Conservation (phyloP, 2,888 invertebrate genomes). For the Heteropelma amictum region DNA sequence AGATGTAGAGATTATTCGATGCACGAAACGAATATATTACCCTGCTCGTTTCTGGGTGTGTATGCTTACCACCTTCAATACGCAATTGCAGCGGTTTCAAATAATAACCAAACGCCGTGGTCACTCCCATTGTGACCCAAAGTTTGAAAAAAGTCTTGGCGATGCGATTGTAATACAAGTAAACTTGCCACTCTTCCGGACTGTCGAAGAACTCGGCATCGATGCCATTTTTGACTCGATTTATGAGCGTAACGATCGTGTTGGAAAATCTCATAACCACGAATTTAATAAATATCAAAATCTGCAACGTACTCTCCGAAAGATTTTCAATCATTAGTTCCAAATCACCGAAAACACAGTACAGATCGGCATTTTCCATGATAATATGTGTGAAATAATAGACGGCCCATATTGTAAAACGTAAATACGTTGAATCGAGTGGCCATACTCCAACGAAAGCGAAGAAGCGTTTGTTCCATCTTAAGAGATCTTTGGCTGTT, state of each 20-base stretch:
- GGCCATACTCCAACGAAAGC: constrained; percentile 43
- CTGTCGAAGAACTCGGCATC: constrained; percentile 13
- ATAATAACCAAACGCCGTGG: constrained; percentile 23
- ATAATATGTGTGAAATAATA: constrained; percentile 26
- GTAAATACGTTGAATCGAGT: constrained; percentile 17
- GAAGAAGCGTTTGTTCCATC: constrained; percentile 34
- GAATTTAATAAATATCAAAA: constrained; percentile 39
- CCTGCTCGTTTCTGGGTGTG: background rate
- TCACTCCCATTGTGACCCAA: constrained; percentile 7
- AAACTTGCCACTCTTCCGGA: constrained; percentile 36
- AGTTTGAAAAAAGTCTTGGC: constrained; percentile 25
- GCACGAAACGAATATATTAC: background rate
- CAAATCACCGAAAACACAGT: constrained; percentile 37
- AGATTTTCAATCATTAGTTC: constrained; percentile 30
- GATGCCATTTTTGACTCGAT: background rate
- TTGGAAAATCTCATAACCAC: constrained; percentile 33
- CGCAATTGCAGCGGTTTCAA: constrained; percentile 45
- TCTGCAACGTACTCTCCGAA: constrained; percentile 33
- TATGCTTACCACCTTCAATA: constrained; percentile 46
- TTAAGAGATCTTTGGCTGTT: constrained; percentile 37
- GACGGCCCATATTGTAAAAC: constrained; percentile 27
- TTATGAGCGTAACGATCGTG: constrained; percentile 19
- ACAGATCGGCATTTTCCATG: constrained; percentile 36
- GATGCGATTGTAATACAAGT: constrained; percentile 38
- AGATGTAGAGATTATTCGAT: too few relatives aligned